Conservation (phyloP, 2,113 vertebrate species). For the Clarias gariepinus region DNA sequence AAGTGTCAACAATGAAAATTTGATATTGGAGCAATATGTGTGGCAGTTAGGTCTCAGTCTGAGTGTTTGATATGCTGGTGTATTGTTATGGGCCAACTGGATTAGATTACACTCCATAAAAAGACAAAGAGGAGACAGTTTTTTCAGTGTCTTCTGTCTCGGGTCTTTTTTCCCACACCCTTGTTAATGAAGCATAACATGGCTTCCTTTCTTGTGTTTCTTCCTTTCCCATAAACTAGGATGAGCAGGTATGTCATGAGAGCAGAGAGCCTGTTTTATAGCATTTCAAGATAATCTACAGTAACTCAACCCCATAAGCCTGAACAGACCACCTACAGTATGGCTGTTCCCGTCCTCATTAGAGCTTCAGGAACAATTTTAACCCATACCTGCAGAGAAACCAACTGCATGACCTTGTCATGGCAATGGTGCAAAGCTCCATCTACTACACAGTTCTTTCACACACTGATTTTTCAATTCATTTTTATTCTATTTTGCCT, state of each 20-base stretch:
- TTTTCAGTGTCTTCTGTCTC: not conserved
- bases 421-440: conserved; percentile 1
- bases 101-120: not conserved
- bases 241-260: conserved; percentile 4
- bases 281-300: conserved; percentile 14
- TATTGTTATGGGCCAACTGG: conserved; percentile 10
- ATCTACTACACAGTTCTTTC: conserved; percentile 1
- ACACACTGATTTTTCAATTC: conserved; percentile 6
- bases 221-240: not conserved
- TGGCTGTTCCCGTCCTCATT: conserved; percentile 44
- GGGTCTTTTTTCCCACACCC: not conserved
- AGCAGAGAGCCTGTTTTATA: conserved; percentile 30
- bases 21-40: not conserved
- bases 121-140: not conserved
- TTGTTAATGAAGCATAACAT: conserved; percentile 29
- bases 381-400: conserved; percentile 36
- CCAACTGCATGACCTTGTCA: conserved; percentile 23
- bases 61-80: not conserved
- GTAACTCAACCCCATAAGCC: conserved; percentile 37
- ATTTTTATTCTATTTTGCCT: conserved; percentile 22
- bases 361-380: conserved; percentile 41
- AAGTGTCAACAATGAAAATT: not conserved
- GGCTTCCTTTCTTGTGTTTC: conserved; percentile 17
- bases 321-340: conserved; percentile 45
- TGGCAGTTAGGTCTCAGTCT: not conserved